phyloP scores from a whole-genome alignment of 2,797 vertebrate species.

The Morus bassanus region DNA sequence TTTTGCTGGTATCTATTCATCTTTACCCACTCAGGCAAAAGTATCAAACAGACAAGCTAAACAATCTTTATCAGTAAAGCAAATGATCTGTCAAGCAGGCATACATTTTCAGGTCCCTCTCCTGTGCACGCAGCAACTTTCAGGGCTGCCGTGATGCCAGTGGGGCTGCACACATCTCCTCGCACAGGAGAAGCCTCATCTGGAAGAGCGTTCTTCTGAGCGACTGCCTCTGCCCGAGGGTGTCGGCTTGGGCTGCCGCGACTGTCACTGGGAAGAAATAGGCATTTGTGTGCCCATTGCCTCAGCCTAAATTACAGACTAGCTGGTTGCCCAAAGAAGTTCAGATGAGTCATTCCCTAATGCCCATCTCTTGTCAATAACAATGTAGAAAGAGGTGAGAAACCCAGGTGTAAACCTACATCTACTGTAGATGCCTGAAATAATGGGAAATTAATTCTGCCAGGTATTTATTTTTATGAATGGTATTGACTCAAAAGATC shows the following conservation, averaged over 20 bases:
- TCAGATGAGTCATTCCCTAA: not conserved
- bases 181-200: rapidly evolving
- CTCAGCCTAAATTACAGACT: not conserved
- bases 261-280: not conserved
- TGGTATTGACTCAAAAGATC: not conserved
- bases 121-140: not conserved
- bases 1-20: not conserved
- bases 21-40: not conserved
- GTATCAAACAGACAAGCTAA: not conserved
- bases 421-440: not conserved
- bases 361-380: not conserved
- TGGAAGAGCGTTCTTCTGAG: not conserved
- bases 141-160: not conserved
- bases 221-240: not conserved
- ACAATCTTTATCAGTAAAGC: not conserved
- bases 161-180: rapidly evolving
- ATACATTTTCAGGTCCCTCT: rapidly evolving
- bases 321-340: not conserved
- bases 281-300: not conserved
- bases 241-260: rapidly evolving
- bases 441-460: not conserved
- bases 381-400: not conserved
- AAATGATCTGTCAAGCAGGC: not conserved
- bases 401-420: not conserved
- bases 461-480: not conserved